phyloP scores from a whole-genome alignment of 1,140 invertebrate species.

The Cepaea nemoralis region DNA sequence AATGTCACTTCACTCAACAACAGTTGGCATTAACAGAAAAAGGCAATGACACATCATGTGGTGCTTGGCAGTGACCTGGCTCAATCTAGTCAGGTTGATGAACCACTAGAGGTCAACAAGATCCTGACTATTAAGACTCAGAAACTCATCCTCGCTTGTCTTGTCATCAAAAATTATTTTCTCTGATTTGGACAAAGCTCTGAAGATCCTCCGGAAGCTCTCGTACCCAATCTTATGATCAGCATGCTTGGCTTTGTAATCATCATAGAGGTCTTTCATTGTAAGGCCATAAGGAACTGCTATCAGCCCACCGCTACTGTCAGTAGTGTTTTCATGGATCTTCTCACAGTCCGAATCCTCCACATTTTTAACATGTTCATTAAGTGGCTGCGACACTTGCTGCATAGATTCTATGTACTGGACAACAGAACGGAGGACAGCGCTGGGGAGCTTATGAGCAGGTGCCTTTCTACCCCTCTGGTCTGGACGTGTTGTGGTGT shows the following conservation, averaged over 20 bases:
- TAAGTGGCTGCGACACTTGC: conserved; percentile 5
- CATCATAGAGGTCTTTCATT: conserved; percentile 31
- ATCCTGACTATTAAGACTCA: not conserved
- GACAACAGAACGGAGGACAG: conserved; percentile 14
- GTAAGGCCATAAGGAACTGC: conserved; percentile 27
- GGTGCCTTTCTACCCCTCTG: conserved; percentile 25
- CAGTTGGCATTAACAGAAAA: too few relatives aligned
- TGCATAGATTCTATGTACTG: conserved; percentile 22
- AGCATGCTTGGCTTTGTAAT: conserved; percentile 30
- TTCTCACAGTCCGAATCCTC: not conserved
- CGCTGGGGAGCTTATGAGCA: conserved; percentile 13
- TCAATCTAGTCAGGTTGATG: not conserved
- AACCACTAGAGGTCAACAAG: conserved; percentile 7
- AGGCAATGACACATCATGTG: too few relatives aligned
- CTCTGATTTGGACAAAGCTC: conserved; percentile 14
- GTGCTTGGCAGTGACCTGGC: too few relatives aligned
- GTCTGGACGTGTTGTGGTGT: not conserved
- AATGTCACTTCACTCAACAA: too few relatives aligned
- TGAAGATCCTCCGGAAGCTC: conserved; percentile 29
- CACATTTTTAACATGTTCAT: not conserved
- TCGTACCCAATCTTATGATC: conserved; percentile 30
- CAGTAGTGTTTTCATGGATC: not conserved
- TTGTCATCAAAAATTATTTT: not conserved
- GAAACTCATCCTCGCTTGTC: not conserved
- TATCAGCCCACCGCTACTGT: not conserved